These are phyloP conservation scores for Ailurus styani DNA, from an alignment of 2,113 vertebrate genomes.

Conservation along the genomic window DNA sequence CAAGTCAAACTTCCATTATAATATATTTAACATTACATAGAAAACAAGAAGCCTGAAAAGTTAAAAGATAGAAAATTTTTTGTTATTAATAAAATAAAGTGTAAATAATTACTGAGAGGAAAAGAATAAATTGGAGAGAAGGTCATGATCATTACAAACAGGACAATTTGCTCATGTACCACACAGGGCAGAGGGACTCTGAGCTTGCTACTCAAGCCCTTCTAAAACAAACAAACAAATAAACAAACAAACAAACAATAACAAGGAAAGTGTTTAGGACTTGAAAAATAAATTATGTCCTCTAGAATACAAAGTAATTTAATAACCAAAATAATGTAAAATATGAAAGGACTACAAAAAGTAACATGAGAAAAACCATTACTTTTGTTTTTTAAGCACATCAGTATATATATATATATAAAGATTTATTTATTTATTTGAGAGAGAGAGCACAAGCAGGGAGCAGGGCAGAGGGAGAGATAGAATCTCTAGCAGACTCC, in stretches of 20 bases:
- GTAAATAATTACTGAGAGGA: not conserved
- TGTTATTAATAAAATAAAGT: not conserved
- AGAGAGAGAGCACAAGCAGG: not conserved
- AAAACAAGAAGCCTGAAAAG: not conserved
- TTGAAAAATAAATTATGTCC: not conserved
- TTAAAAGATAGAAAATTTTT: not conserved
- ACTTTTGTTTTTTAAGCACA: not conserved
- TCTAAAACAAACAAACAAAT: not conserved
- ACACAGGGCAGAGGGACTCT: not conserved
- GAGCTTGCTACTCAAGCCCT: not conserved
- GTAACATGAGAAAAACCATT: not conserved
- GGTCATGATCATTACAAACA: not conserved
- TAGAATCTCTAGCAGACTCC: not conserved
- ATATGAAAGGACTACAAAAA: not conserved
- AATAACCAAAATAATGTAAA: not conserved
- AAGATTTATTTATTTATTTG: not conserved
- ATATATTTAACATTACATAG: not conserved
- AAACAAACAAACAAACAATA: not conserved
- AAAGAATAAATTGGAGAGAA: not conserved
- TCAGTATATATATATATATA: not conserved
- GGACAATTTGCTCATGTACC: not conserved
- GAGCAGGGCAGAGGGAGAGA: not conserved
- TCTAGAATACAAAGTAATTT: not conserved
- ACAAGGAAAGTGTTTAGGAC: not conserved
- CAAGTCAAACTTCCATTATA: not conserved